A percentile compares a stretch with the other conserved stretches of the same genome.
These are phyloP conservation scores for Ageneiosus marmoratus DNA, from an alignment of 2,113 vertebrate species.

Conservation along the genomic window DNA sequence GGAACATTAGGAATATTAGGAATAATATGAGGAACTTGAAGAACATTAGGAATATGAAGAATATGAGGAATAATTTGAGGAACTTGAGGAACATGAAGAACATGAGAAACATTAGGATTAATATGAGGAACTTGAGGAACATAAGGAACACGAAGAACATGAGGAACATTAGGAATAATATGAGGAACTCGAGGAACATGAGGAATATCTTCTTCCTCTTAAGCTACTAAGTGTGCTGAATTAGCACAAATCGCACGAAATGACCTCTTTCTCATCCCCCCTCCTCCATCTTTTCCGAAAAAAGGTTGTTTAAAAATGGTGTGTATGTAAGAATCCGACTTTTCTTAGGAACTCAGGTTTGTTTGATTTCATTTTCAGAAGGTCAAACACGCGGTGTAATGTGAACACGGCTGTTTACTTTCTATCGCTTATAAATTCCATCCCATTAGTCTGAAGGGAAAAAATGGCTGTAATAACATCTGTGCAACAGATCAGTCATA, in stretches of 20 bases:
- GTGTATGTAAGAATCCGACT: not conserved
- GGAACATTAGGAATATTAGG: no score
- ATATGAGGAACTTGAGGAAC: no score
- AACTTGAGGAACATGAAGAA: no score
- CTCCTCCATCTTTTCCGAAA: not conserved
- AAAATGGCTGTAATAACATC: constrained; percentile 49
- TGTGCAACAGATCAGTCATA: constrained; percentile 51
- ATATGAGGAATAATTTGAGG: no score
- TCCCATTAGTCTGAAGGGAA: constrained; percentile 1
- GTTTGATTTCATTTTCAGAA: not conserved
- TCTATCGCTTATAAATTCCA: constrained; percentile 9
- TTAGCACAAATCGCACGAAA: not conserved
- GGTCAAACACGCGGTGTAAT: not conserved
- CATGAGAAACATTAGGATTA: no score
- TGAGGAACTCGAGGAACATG: no score
- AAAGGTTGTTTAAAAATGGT: not conserved
- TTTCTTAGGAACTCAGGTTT: not conserved
- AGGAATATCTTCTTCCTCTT: not conserved
- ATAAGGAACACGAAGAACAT: no score
- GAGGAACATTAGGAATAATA: not conserved
- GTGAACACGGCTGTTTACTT: constrained; percentile 18
- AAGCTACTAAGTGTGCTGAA: not conserved
- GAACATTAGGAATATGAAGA: no score
- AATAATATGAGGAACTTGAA: no score
- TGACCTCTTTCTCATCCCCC: not conserved